Evolutionary conservation across 2,888 invertebrate species (phyloP), one percentile per base, ranked within the genome.

Genomic region (Timema cristinae): DNA sequence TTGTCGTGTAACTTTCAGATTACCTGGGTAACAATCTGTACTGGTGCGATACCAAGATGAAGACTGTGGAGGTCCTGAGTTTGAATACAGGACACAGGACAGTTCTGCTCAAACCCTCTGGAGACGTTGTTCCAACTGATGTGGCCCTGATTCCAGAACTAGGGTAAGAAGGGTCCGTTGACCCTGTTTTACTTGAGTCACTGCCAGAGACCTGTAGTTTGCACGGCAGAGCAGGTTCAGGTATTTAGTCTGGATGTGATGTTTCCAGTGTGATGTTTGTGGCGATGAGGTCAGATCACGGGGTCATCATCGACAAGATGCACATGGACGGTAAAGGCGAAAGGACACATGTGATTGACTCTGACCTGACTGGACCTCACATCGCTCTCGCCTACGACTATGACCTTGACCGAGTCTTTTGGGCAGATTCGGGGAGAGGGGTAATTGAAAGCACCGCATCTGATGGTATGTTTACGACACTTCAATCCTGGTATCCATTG

Each of bases 21-120:
- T 85, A 88, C 76, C 83, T 88, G 9, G 88, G 91, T 0, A 89
- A 92, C 73, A 90, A 89, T 75, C 81, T 95, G 0, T 95, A 93
- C 80, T 88, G 91, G 83, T 83, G 89, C 72, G 92, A 94, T 80
- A 83, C 84, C 0, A 85, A 85, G 0, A 85, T 86, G 11, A 85
- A 85, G 70, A 85, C 86, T 0, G 82, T 94, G 0, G 92, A 93
- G 79, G 87, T 88, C 5, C 79, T 89, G 11, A 91, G 89, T 0
- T 77, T 92, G 66, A 82, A 82, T 67, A 90, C 86, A 0, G 82
- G 82, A 47, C 82, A 88, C 8, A 85, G 88, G 16, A 88, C 87
- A 0, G 79, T 89, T 13, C 79, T 94, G 0, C 81, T 89, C 61
- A 85, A 86, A 71, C 89, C 85, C 77, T 79, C 84, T 0, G 84